Evolutionary conservation across 2,797 vertebrate genomes (phyloP), one percentile per base, ranked within the genome.

Genomic region (Ambastaia sidthimunki): DNA sequence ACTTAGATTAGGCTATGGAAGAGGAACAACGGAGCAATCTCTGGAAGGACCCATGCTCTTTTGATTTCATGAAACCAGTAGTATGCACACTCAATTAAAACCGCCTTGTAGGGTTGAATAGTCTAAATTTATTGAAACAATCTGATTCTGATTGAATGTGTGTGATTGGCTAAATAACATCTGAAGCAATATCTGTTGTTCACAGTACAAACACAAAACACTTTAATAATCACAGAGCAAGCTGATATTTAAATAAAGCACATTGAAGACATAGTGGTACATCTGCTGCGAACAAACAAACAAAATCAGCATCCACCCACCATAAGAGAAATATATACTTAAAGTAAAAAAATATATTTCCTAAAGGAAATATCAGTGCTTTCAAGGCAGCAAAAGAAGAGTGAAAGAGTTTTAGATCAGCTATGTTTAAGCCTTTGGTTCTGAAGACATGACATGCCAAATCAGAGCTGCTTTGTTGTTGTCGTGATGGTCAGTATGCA

Each of bases 201-300:
- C 47, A 70, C 48, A 70, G 68, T 10, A 31, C 48, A 59, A 37
- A 50, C 28, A 60, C 23, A 78, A 37, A 74, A 74, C 41, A 62
- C 19, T 65, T 50, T 3, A 34, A 3, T n/a, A 52, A 21, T 47
- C 19, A 66, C 13, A 41, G 31, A 25, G 10, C 62, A 47, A 28
- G 1, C 15, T 71, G 23, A 48, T 60, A 55, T 71, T 57, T 15
- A 63, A 37, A 66, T 73, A 9, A 73, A 65, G 48, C 60, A 41
- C 31, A 31, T 2, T 16, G 34, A 47, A 47, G 70, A 16, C n/a
- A 15, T 31, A 63, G 70, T 50, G 13, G 7, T 66, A 74, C 25
- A 74, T 66, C 50, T 80, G 52, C 37, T 16, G 59, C 3, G 15
- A 31, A 78, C 52, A 70, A 55, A 69, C 54, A 60, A 77, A 69